These are phyloP conservation scores for Physella acuta DNA, from an alignment of 1,140 invertebrate species.

Conservation along the genomic window DNA sequence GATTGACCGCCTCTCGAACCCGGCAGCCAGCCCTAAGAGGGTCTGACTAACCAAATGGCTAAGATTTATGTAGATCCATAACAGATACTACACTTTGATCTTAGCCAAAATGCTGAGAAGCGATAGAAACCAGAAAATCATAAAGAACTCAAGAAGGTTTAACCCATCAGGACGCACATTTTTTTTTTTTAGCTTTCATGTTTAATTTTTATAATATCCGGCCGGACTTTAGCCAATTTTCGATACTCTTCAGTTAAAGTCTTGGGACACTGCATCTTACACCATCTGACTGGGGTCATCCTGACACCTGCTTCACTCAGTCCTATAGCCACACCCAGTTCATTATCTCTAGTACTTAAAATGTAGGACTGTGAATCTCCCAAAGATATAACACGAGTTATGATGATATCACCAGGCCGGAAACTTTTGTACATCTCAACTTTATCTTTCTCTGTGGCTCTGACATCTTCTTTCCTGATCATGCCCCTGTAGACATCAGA, in stretches of 20 bases:
- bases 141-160: no score
- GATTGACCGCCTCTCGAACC: no score
- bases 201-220: no score
- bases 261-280: conserved; percentile 92
- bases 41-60: no score
- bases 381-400: conserved; percentile 88
- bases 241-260: conserved; percentile 79
- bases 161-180: no score
- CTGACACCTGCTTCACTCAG: conserved; percentile 76
- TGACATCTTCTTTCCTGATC: conserved; percentile 77
- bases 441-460: conserved; percentile 82
- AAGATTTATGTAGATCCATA: no score
- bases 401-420: conserved; percentile 86
- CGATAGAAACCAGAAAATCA: no score
- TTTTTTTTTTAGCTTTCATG: no score
- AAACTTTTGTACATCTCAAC: conserved; percentile 90
- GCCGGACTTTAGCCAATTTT: conserved; percentile 86
- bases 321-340: conserved; percentile 91
- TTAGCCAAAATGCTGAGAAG: no score
- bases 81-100: no score
- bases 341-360: conserved; percentile 88
- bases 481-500: conserved; percentile 77
- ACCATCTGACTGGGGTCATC: conserved; percentile 94
- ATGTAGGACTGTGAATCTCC: conserved; percentile 87
- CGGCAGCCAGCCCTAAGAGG: no score